A percentile compares a stretch with the other conserved stretches of the same genome.
Conservation (phyloP, 2,888 invertebrate species). For the Cataglyphis altisquamis region DNA sequence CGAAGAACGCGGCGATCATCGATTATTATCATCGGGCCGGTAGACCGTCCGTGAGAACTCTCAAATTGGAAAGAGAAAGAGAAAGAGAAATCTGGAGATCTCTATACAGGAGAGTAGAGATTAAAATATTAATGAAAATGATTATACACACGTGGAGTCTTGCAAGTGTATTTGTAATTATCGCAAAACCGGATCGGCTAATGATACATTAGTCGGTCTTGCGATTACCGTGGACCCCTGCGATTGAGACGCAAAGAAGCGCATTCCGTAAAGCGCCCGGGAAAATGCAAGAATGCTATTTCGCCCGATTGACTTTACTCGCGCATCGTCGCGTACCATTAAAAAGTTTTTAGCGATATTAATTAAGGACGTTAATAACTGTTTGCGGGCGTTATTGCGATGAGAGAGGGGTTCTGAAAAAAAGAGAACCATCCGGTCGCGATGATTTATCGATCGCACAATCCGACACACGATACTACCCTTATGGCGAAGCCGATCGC, state of each 20-base stretch:
- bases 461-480: conserved; percentile 82
- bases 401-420: neutral
- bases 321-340: neutral
- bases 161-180: conserved; percentile 28
- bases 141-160: neutral
- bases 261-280: neutral
- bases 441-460: conserved; percentile 77
- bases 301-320: conserved; percentile 21
- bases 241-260: conserved; percentile 39
- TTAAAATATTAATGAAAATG: conserved; percentile 36
- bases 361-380: conserved; percentile 1
- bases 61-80: conserved; percentile 19
- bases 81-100: conserved; percentile 3
- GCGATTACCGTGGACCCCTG: neutral
- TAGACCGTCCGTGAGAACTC: conserved; percentile 34
- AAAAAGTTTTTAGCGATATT: neutral
- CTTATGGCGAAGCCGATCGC: conserved; percentile 74
- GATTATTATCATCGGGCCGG: conserved; percentile 48
- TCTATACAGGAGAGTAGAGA: neutral
- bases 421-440: conserved; percentile 33
- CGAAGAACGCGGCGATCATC: conserved; percentile 27
- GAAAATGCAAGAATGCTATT: neutral
- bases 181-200: conserved; percentile 34
- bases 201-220: conserved; percentile 13
- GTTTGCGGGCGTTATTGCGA: neutral